These are phyloP conservation scores for Sitta carolinensis DNA, from an alignment of 2,797 vertebrate species.

Conservation along the genomic window DNA sequence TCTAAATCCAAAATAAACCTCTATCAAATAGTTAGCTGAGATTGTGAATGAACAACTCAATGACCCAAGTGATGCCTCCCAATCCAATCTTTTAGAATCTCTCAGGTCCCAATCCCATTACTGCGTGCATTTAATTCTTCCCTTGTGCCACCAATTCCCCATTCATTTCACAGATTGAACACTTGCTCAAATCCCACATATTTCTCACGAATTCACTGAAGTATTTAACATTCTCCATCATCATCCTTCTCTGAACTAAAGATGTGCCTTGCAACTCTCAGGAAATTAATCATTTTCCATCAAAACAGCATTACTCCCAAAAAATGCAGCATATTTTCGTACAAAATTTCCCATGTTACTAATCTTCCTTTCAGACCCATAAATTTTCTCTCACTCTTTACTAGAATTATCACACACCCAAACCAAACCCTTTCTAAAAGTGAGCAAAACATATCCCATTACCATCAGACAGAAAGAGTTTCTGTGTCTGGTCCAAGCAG, in stretches of 20 bases:
- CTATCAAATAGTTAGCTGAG: neutral
- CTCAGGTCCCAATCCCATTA: neutral
- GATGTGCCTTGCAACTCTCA: neutral
- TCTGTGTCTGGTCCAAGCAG: neutral
- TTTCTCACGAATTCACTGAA: neutral
- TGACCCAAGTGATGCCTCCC: neutral
- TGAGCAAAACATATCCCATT: neutral
- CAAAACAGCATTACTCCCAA: neutral
- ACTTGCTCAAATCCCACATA: slow-evolving; percentile 8
- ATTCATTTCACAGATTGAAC: slow-evolving; percentile 27
- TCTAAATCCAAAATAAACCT: slow-evolving; percentile 17
- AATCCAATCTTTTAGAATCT: neutral
- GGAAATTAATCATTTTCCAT: slow-evolving; percentile 34
- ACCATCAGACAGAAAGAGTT: slow-evolving; percentile 1
- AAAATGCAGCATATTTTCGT: slow-evolving; percentile 8
- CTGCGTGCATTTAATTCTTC: neutral
- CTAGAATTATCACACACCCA: neutral
- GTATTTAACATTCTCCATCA: slow-evolving; percentile 5
- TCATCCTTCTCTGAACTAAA: slow-evolving; percentile 1
- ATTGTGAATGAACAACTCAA: neutral
- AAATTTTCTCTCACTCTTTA: slow-evolving; percentile 8
- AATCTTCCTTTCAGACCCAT: slow-evolving; percentile 30
- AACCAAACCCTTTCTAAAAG: neutral
- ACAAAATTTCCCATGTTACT: neutral
- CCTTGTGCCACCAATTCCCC: neutral